phyloP scores from a whole-genome alignment of 2,797 vertebrate genomes.

The Columba guinea region DNA sequence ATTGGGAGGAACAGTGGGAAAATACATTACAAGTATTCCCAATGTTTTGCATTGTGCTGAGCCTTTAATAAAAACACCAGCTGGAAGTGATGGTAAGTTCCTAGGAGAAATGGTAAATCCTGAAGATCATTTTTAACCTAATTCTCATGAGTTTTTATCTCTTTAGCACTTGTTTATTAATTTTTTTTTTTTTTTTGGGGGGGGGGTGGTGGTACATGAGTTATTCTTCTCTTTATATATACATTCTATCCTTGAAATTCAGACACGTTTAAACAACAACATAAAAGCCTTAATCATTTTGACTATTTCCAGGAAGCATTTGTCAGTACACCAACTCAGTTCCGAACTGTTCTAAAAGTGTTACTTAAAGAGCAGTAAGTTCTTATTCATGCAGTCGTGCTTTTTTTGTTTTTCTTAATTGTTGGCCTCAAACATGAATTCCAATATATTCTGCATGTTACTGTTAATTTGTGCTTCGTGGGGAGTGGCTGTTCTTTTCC shows the following conservation, averaged over 20 bases:
- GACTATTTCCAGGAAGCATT: background rate
- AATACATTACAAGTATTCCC: background rate
- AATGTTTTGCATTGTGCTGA: background rate
- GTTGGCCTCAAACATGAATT: background rate
- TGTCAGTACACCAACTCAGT: background rate
- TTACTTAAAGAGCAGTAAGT: background rate
- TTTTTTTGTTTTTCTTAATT: background rate
- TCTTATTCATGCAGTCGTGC: background rate
- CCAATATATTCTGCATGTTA: background rate
- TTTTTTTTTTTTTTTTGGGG: too few species aligned
- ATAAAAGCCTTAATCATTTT: background rate
- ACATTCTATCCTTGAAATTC: background rate
- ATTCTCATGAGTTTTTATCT: background rate
- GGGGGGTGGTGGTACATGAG: background rate
- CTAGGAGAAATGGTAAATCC: background rate
- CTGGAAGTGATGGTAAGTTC: background rate
- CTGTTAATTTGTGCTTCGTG: slow-evolving; percentile 4
- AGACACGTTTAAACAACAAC: background rate
- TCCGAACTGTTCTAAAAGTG: background rate
- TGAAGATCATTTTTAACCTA: background rate
- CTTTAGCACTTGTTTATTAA: background rate
- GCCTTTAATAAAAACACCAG: background rate
- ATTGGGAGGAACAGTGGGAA: background rate
- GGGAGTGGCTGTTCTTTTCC: background rate
- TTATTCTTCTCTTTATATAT: background rate